Percentiles rank a stretch among this genome's conserved stretches.
Evolutionary conservation across 2,797 vertebrate genomes (phyloP).

Genomic region (Pempheris klunzingeri): DNA sequence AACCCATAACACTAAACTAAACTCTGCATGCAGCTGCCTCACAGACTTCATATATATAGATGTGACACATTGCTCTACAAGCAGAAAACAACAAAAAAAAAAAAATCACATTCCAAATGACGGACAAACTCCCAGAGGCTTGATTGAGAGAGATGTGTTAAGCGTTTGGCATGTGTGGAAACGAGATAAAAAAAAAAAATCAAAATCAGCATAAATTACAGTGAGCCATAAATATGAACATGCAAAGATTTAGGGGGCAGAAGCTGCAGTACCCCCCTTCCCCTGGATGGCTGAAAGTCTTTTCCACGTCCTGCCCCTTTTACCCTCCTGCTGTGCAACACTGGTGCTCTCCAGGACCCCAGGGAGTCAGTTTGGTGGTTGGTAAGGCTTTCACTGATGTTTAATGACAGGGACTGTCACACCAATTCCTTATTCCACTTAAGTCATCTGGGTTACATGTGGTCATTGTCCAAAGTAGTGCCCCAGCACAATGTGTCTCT

Average conservation of each 20-base stretch:
- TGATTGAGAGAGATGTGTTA: slow-evolving; percentile 63
- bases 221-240: slow-evolving; percentile 69
- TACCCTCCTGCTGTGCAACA: slow-evolving; percentile 41
- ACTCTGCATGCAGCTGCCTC: slow-evolving; percentile 49
- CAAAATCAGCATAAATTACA: slow-evolving; percentile 64
- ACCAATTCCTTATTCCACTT: slow-evolving; percentile 19
- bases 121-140: slow-evolving; percentile 49
- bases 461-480: slow-evolving; percentile 5
- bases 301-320: slow-evolving; percentile 20
- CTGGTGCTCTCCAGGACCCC: slow-evolving; percentile 50
- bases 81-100: slow-evolving; percentile 52
- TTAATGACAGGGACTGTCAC: slow-evolving; percentile 27
- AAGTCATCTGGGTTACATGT: slow-evolving; percentile 19
- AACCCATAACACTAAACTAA: slow-evolving; percentile 37
- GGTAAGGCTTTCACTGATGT: slow-evolving; percentile 26
- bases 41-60: slow-evolving; percentile 33
- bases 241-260: slow-evolving; percentile 66
- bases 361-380: slow-evolving; percentile 58
- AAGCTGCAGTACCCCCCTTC: slow-evolving; percentile 62
- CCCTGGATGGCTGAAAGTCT: slow-evolving; percentile 36
- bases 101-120: slow-evolving; percentile 60
- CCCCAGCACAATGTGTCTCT: neutral
- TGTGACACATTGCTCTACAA: slow-evolving; percentile 44
- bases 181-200: slow-evolving; percentile 4
- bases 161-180: slow-evolving; percentile 59